Evolutionary conservation across 2,113 vertebrate genomes (phyloP).

Genomic region (Condylura cristata): DNA sequence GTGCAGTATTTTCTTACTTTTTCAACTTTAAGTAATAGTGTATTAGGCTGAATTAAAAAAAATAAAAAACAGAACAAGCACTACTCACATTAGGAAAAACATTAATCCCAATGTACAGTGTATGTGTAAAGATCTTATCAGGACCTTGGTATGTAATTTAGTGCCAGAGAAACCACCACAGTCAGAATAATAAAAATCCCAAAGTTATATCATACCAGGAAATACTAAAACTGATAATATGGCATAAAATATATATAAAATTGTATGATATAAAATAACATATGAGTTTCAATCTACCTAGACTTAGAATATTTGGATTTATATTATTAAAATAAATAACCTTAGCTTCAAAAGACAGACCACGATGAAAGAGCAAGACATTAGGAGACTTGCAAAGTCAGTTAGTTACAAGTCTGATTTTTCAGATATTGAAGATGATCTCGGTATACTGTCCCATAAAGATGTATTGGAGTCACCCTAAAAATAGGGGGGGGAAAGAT

Average conservation of each 20-base stretch:
- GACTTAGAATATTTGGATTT: conserved; percentile 1
- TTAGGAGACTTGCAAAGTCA: not conserved
- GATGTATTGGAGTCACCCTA: not conserved
- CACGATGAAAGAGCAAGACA: not conserved
- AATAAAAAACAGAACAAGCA: not conserved
- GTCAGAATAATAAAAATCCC: not conserved
- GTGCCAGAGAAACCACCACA: not conserved
- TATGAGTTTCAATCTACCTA: not conserved
- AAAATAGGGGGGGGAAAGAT: not conserved
- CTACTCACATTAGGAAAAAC: not conserved
- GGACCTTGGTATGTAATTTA: not conserved
- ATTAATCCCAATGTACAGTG: not conserved
- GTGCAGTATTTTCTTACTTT: not conserved
- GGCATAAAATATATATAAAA: not conserved
- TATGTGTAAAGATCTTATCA: not conserved
- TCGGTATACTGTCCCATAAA: not conserved
- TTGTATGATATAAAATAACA: conserved; percentile 26
- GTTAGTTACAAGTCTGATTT: not conserved
- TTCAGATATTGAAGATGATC: not conserved
- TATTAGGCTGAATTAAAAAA: not conserved
- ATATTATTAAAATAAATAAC: conserved; percentile 38
- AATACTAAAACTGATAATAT: not conserved
- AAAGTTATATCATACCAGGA: not conserved
- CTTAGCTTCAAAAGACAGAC: not conserved
- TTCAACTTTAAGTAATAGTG: not conserved